Evolutionary conservation across 2,888 invertebrate genomes (phyloP), one percentile per base, ranked within the genome.

Genomic region (Aethes cnicana): DNA sequence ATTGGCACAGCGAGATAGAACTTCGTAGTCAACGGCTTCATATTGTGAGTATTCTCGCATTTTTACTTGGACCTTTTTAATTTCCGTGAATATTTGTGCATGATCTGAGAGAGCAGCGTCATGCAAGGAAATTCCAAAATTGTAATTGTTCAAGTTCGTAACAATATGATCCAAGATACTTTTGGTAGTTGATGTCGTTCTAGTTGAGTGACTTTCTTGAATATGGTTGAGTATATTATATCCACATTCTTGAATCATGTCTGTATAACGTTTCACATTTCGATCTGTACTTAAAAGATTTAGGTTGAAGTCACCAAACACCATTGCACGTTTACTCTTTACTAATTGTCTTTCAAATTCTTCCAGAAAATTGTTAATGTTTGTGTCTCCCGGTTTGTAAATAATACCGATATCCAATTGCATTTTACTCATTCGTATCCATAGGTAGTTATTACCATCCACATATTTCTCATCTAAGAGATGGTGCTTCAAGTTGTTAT

Each of bases 81-180:
- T 4, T 50, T 59, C 56, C 0, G 62, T 1, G 5, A 58, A 58
- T 12, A 66, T 56, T 25, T 62, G 61, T 35, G 57, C 62, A 28
- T 63, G 63, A 20, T 66, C 66, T 0, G 63, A 58, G 17, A 64
- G 17, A 0, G 58, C n/a, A 1, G 59, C 58, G 0, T 64, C 56
- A 1, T n/a, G n/a, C n/a, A n/a, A n/a, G n/a, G n/a, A n/a, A n/a
- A n/a, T n/a, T n/a, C n/a, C n/a, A n/a, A n/a, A n/a, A n/a, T n/a
- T n/a, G n/a, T n/a, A n/a, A n/a, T n/a, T n/a, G n/a, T n/a, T n/a
- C n/a, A n/a, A n/a, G n/a, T n/a, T n/a, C n/a, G n/a, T n/a, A n/a
- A n/a, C n/a, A n/a, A n/a, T n/a, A n/a, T n/a, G n/a, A n/a, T n/a
- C n/a, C n/a, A n/a, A n/a, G n/a, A n/a, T n/a, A n/a, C n/a, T n/a